Percentiles rank a stretch among this genome's conserved stretches.
Evolutionary conservation across 2,888 invertebrate species (phyloP).

Genomic region (Fragum fragum): DNA sequence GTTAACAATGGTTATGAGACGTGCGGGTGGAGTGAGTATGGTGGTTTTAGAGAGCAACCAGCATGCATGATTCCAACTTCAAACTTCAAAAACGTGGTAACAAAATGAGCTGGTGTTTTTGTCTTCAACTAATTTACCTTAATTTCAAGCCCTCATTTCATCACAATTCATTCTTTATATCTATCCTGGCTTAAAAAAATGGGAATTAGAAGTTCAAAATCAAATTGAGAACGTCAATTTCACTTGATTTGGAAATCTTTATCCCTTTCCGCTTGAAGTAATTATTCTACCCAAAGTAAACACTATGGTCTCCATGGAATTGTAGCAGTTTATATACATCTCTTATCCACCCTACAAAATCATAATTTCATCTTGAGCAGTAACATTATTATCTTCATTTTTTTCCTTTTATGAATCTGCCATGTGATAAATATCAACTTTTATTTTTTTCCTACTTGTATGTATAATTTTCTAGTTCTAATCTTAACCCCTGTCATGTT

Average conservation of each 20-base stretch:
- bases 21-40: neutral
- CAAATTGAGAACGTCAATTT: neutral
- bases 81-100: slow-evolving; percentile 27
- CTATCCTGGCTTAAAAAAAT: neutral
- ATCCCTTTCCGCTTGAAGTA: slow-evolving; percentile 59
- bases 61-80: slow-evolving; percentile 34
- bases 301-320: slow-evolving; percentile 11
- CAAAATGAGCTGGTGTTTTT: slow-evolving; percentile 52
- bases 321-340: too few species aligned
- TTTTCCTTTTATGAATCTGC: too few species aligned
- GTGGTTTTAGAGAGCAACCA: slow-evolving; percentile 29
- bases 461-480: too few species aligned
- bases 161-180: neutral
- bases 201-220: neutral
- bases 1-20: slow-evolving; percentile 1
- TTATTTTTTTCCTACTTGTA: too few species aligned
- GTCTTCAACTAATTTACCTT: slow-evolving; percentile 40
- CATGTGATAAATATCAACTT: too few species aligned
- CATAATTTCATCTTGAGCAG: too few species aligned
- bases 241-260: slow-evolving; percentile 58
- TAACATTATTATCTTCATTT: too few species aligned
- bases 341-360: too few species aligned
- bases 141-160: neutral
- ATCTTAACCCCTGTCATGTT: too few species aligned
- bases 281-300: neutral